Conservation (phyloP, 2,797 vertebrate genomes). For the Enteromius mattozi region DNA sequence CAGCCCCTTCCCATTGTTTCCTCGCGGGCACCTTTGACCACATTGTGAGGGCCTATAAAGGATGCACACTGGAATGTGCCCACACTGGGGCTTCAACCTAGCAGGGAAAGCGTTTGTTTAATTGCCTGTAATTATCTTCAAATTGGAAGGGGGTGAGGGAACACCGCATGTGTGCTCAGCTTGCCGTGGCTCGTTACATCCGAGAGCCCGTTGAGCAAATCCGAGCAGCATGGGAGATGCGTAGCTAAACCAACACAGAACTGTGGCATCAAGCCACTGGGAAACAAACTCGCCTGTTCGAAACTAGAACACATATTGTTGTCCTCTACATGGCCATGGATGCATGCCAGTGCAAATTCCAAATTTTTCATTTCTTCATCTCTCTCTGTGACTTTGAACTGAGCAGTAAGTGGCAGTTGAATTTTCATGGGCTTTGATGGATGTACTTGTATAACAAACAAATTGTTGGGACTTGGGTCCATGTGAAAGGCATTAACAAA, state of each 20-base stretch:
- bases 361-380: neutral
- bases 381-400: conserved; percentile 22
- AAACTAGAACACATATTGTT: conserved; percentile 35
- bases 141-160: conserved; percentile 60
- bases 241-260: conserved; percentile 46
- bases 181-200: conserved; percentile 39
- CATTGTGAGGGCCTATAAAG: conserved; percentile 54
- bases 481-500: conserved; percentile 56
- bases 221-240: conserved; percentile 14
- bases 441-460: conserved; percentile 47
- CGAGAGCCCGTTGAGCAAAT: conserved; percentile 41
- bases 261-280: conserved; percentile 36
- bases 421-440: conserved; percentile 46
- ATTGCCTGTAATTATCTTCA: conserved; percentile 73
- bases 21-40: conserved; percentile 5
- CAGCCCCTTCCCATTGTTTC: conserved; percentile 29
- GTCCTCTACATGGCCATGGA: conserved; percentile 27
- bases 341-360: conserved; percentile 19
- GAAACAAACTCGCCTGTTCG: conserved; percentile 11
- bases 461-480: conserved; percentile 37
- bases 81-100: conserved; percentile 54
- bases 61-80: conserved; percentile 63
- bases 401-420: conserved; percentile 49
- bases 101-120: conserved; percentile 65
- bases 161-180: conserved; percentile 34